These are phyloP conservation scores for Zaprionus ghesquierei DNA, from an alignment of 1,140 invertebrate species.

Conservation along the genomic window DNA sequence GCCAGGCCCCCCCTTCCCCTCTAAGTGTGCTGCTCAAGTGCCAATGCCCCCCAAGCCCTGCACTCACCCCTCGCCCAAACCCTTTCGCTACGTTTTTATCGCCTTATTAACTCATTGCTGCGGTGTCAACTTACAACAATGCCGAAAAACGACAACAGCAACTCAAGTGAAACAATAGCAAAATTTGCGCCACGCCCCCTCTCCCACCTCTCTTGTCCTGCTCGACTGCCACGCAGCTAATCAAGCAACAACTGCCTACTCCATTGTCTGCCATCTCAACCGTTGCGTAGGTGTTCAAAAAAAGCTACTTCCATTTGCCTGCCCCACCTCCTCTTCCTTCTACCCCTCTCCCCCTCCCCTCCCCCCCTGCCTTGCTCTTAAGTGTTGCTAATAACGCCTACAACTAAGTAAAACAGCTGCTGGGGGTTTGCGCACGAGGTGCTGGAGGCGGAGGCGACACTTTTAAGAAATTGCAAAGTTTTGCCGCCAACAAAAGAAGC, in stretches of 20 bases:
- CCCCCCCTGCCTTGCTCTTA: conserved; percentile 34
- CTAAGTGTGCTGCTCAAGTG: not conserved
- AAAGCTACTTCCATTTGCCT: conserved; percentile 22
- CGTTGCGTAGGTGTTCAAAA: conserved; percentile 43
- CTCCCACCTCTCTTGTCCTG: not conserved
- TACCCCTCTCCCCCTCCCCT: not conserved
- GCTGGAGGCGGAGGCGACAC: conserved; percentile 39
- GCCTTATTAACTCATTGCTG: conserved; percentile 78
- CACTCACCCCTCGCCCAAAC: not conserved
- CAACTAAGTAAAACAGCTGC: conserved; percentile 70
- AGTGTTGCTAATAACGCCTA: conserved; percentile 80
- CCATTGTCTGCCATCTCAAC: conserved; percentile 24
- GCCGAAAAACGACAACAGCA: conserved; percentile 34
- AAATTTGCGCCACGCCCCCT: conserved; percentile 28
- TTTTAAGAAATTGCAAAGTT: conserved; percentile 81
- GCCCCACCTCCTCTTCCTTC: not conserved
- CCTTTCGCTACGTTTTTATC: conserved; percentile 47
- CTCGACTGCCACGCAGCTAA: not conserved
- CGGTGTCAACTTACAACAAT: conserved; percentile 72
- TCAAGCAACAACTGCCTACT: conserved; percentile 11
- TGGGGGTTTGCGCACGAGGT: not conserved
- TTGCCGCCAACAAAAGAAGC: conserved; percentile 60
- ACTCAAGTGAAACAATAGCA: conserved; percentile 55
- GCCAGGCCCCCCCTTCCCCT: not conserved
- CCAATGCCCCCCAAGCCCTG: not conserved